Base-by-base conservation (phyloP, 1,140 invertebrate species). In the Meloidogyne hapla region DNA sequence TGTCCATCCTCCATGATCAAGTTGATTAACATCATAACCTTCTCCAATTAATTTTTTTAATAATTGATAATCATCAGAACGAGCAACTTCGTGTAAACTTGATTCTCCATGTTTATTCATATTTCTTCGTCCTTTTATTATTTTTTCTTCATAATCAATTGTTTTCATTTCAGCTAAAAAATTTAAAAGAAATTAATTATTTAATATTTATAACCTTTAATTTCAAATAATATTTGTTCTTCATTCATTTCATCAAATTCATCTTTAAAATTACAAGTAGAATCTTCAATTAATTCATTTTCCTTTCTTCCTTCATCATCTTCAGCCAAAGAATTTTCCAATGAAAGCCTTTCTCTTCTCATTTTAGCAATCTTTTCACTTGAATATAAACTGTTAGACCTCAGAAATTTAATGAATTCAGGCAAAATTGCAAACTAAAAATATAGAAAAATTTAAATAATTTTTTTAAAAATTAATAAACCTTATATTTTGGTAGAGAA, bases 1-100 rank as follows among this genome's bases (percentile, higher is more conserved):
- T 23, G 70, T 61, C 70, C 70, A 73, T 21, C 70, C 56, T 5
- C 70, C 70, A 21, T 73, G 70, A 28, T 73, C 70, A 21, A 73
- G 13, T 73, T 73, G 70, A 33, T 73, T 73, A 10, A 73, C 70
- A 61, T 73, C 56, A 38, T 73, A 73, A 15, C 70, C 70, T 64
- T 73, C n/a, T 1, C 40, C 56, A 64, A 73, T 73, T 64, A 73
- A 40, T 73, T 73, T 33, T 64, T 73, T 73, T 28, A 73, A 40
- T 12, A 63, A 40, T 62, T 73, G 70, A 45, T 73, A 73, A 9
- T 73, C 70, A 38, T 64, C 70, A n/a, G 70, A 73, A 6, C 70
- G 70, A 12, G 70, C 70, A 40, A 73, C 70, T 21, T 73, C 70
- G 21, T 73, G 70, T 3, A 73, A 33, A 25, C 38, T 61, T 38